These are phyloP conservation scores for Hycleus cichorii DNA, from an alignment of 1,140 invertebrate species.

Conservation along the genomic window DNA sequence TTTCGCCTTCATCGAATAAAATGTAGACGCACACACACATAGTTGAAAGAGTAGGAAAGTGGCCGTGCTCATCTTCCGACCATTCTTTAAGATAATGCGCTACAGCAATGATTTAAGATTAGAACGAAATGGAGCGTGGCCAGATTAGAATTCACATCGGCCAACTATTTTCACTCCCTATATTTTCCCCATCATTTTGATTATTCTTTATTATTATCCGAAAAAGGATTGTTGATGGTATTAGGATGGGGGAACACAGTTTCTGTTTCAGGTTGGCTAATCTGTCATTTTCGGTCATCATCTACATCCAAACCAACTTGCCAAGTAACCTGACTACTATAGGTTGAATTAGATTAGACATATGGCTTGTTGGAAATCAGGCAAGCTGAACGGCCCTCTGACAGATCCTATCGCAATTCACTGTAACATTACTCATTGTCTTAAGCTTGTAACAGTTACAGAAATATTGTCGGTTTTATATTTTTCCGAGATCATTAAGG, in stretches of 20 bases:
- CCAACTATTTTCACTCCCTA: no score
- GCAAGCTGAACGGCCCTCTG: constrained; percentile 11
- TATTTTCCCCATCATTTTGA: no score
- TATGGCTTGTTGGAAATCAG: constrained; percentile 5
- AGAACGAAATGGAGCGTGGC: constrained; percentile 25
- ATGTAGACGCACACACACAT: constrained; percentile 3
- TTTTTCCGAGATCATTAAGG: no score
- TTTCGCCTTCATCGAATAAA: constrained; percentile 14
- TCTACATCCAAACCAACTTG: constrained; percentile 13
- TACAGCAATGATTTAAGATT: constrained; percentile 28
- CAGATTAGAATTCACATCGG: constrained; percentile 24
- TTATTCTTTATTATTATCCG: no score
- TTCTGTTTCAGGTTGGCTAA: neutral
- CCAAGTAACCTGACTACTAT: neutral
- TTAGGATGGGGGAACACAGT: no score
- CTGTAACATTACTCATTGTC: constrained; percentile 6
- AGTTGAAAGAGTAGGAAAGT: constrained; percentile 2
- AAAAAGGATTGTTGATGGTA: no score
- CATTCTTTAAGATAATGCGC: constrained; percentile 26
- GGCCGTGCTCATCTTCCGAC: constrained; percentile 11
- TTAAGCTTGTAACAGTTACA: neutral
- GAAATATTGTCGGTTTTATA: no score
- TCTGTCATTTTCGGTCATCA: constrained; percentile 17
- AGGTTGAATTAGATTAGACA: constrained; percentile 13
- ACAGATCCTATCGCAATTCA: constrained; percentile 9